phyloP scores from a whole-genome alignment of 2,888 invertebrate species.

The Mimachlamys varia region DNA sequence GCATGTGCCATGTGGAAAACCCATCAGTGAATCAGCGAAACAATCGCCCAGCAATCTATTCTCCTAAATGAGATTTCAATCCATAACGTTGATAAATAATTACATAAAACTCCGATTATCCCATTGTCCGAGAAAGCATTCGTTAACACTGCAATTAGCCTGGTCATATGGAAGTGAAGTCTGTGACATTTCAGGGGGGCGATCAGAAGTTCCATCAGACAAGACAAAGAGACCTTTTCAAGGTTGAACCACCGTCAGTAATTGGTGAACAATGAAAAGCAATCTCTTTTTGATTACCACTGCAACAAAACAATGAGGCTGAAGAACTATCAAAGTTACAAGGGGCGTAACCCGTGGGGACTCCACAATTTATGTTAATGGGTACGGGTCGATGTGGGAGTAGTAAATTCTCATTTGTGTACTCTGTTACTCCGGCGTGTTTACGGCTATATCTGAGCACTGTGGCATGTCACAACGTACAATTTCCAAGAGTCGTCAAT shows the following conservation, averaged over 20 bases:
- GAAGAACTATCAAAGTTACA: constrained; percentile 13
- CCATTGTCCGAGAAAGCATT: constrained; percentile 5
- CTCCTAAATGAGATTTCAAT: constrained; percentile 21
- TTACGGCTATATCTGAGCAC: neutral
- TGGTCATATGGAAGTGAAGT: constrained; percentile 1
- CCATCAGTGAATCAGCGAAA: constrained; percentile 28
- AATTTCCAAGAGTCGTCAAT: neutral
- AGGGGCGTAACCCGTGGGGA: constrained; percentile 12
- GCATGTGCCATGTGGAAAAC: constrained; percentile 33
- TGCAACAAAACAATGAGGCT: constrained; percentile 16
- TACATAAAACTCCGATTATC: constrained; percentile 34
- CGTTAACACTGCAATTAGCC: constrained; percentile 19
- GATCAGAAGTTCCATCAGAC: constrained; percentile 26
- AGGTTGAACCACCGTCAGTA: constrained; percentile 26
- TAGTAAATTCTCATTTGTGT: constrained; percentile 14
- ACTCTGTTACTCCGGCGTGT: neutral
- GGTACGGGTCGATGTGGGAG: constrained; percentile 28
- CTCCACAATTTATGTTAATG: constrained; percentile 14
- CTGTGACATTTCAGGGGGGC: neutral
- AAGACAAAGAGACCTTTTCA: constrained; percentile 19
- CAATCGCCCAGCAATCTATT: neutral
- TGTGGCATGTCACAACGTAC: constrained; percentile 13
- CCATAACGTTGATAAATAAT: constrained; percentile 34
- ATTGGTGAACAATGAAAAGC: constrained; percentile 31
- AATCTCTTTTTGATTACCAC: constrained; percentile 8